Percentiles rank a stretch among this genome's conserved stretches.
Conservation (phyloP, 2,888 invertebrate species). For the Proisotoma minuta region DNA sequence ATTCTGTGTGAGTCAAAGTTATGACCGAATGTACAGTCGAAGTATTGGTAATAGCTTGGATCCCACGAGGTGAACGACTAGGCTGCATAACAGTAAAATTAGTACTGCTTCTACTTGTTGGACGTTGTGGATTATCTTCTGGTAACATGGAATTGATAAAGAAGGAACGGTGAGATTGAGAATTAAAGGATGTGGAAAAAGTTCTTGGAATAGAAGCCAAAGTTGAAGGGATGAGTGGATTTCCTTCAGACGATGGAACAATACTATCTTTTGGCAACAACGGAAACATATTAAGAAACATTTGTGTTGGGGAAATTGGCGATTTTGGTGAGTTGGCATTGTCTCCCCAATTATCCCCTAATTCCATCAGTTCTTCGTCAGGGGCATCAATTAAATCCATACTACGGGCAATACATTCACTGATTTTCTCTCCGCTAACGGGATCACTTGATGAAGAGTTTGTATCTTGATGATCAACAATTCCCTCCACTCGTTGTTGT, state of each 20-base stretch:
- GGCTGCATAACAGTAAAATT: no score
- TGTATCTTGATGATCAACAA: neutral
- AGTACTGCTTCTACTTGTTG: no score
- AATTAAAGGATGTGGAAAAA: neutral
- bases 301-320: conserved; percentile 47
- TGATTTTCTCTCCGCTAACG: conserved; percentile 37
- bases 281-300: conserved; percentile 47
- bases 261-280: conserved; percentile 42
- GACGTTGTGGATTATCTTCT: conserved; percentile 37
- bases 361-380: conserved; percentile 45
- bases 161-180: conserved; percentile 31
- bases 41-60: no score
- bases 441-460: neutral
- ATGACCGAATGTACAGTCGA: no score
- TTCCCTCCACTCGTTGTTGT: neutral
- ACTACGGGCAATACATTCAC: conserved; percentile 47
- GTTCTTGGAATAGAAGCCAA: no score
- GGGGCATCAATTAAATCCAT: conserved; percentile 45
- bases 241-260: conserved; percentile 16
- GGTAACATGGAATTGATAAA: conserved; percentile 47
- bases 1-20: no score
- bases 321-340: conserved; percentile 39
- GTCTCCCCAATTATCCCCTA: conserved; percentile 43
- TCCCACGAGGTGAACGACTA: no score
- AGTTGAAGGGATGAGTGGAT: neutral